phyloP scores from a whole-genome alignment of 2,888 invertebrate species.

The Orthosia gracilis region DNA sequence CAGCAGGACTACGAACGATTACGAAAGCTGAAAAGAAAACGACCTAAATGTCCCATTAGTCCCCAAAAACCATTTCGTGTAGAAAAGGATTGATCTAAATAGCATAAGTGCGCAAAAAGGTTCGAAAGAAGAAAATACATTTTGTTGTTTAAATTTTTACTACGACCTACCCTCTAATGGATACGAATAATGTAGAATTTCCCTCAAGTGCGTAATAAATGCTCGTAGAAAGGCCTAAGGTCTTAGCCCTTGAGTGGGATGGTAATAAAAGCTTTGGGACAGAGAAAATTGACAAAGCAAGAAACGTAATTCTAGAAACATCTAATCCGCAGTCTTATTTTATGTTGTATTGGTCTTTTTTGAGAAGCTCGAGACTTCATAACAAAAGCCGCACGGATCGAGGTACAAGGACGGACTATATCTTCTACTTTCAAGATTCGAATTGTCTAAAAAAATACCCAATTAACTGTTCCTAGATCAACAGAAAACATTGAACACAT shows the following conservation, averaged over 20 bases:
- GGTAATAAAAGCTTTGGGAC: conserved; percentile 57
- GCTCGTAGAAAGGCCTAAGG: conserved; percentile 48
- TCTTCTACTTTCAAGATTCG: too few relatives aligned
- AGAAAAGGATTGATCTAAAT: conserved; percentile 23
- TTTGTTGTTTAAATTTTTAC: conserved; percentile 32
- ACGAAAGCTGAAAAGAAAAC: background rate
- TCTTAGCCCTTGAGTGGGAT: conserved; percentile 39
- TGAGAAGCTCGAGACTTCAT: too few relatives aligned
- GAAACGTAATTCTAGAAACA: conserved; percentile 34
- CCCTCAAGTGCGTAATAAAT: conserved; percentile 52
- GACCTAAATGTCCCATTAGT: background rate
- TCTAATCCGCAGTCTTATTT: conserved; percentile 25
- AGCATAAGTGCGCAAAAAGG: conserved; percentile 34
- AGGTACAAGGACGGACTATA: too few relatives aligned
- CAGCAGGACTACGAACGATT: background rate
- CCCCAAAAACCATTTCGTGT: background rate
- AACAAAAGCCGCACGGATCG: too few relatives aligned
- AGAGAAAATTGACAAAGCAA: conserved; percentile 57
- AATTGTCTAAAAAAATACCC: too few relatives aligned
- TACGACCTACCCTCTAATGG: conserved; percentile 43
- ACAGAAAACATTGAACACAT: background rate
- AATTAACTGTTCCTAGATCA: too few relatives aligned
- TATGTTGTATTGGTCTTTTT: conserved; percentile 2
- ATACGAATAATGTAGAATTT: conserved; percentile 53
- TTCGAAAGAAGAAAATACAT: conserved; percentile 29